These are phyloP conservation scores for Acrossocheilus wenchowensis DNA, from an alignment of 2,797 vertebrate species.

Conservation along the genomic window DNA sequence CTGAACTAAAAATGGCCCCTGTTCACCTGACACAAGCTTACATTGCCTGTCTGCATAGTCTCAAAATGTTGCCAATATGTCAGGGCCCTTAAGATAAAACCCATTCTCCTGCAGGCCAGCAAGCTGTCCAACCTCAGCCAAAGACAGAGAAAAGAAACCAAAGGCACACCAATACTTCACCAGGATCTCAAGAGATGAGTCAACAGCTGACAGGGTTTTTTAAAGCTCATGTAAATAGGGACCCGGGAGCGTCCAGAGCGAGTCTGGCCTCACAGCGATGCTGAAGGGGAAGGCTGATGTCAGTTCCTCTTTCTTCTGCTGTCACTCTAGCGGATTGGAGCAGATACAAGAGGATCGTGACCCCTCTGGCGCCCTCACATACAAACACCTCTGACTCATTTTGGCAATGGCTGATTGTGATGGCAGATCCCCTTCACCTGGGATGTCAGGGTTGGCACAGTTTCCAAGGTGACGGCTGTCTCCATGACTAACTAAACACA, in stretches of 20 bases:
- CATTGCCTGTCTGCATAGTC: constrained; percentile 25
- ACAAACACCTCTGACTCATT: constrained; percentile 41
- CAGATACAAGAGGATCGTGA: constrained; percentile 29
- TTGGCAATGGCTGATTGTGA: constrained; percentile 10
- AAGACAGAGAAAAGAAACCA: background rate
- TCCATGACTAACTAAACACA: constrained; percentile 20
- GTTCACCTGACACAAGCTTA: background rate
- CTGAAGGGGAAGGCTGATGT: constrained; percentile 40
- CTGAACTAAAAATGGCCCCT: constrained; percentile 11
- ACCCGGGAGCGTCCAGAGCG: background rate
- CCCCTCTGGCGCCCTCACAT: constrained; percentile 30
- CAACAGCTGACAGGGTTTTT: constrained; percentile 30
- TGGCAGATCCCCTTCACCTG: constrained; percentile 30
- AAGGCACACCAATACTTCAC: constrained; percentile 14
- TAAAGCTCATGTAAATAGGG: constrained; percentile 33
- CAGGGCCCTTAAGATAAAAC: background rate
- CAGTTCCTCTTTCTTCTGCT: constrained; percentile 35
- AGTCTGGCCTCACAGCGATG: background rate
- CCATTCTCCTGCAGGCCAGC: background rate
- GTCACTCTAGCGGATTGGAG: constrained; percentile 25
- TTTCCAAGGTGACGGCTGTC: constrained; percentile 38
- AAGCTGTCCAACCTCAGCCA: constrained; percentile 21
- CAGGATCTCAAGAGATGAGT: constrained; percentile 35
- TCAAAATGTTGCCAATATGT: constrained; percentile 8
- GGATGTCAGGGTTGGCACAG: constrained; percentile 34